Evolutionary conservation across 2,888 invertebrate species (phyloP).

Genomic region (Drosophila quinaria): DNA sequence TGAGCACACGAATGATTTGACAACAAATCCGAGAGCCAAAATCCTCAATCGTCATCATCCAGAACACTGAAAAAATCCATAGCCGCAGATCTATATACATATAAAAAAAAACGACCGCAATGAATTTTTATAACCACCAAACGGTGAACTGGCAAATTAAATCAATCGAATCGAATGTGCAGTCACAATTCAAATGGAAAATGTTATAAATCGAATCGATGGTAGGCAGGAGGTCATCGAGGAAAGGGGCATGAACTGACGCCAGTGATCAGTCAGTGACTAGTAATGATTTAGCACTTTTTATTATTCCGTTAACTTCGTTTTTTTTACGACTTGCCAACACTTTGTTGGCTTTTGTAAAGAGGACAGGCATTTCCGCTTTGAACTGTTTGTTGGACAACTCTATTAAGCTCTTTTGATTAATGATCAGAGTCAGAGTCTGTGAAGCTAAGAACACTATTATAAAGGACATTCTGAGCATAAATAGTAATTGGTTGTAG

Average conservation of each 20-base stretch:
- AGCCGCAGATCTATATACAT: conserved; percentile 11
- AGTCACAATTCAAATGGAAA: conserved; percentile 79
- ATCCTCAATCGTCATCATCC: conserved; percentile 11
- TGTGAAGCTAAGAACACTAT: neutral
- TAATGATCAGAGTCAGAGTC: conserved; percentile 51
- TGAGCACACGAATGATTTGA: conserved; percentile 72
- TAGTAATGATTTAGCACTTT: conserved; percentile 58
- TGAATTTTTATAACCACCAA: conserved; percentile 78
- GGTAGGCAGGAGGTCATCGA: neutral
- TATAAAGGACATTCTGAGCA: neutral
- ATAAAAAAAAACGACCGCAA: conserved; percentile 61
- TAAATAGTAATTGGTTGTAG: neutral
- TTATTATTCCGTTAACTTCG: conserved; percentile 33
- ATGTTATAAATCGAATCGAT: conserved; percentile 68
- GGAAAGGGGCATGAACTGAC: conserved; percentile 36
- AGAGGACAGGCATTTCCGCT: conserved; percentile 24
- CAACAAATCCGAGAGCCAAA: conserved; percentile 61
- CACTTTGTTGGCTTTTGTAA: conserved; percentile 51
- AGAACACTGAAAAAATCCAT: conserved; percentile 5
- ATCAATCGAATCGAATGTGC: conserved; percentile 77
- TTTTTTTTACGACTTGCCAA: conserved; percentile 56
- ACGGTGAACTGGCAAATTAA: conserved; percentile 72
- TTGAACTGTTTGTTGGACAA: conserved; percentile 23
- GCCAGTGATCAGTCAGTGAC: conserved; percentile 55
- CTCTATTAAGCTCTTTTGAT: conserved; percentile 64